Base-by-base conservation (phyloP, 2,113 vertebrate genomes). In the Grallaria varia region DNA sequence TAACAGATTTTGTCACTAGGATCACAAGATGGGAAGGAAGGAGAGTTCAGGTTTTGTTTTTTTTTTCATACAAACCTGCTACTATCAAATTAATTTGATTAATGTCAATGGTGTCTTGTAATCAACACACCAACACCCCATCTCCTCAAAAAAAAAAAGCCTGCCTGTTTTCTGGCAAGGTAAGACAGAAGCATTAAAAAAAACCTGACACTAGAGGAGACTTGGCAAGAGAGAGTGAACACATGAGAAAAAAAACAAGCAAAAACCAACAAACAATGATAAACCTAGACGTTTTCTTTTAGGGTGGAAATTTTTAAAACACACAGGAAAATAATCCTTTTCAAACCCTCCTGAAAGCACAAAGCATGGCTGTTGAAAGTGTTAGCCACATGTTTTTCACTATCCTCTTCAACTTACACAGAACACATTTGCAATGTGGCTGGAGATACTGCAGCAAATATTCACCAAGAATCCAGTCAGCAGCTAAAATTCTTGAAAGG, bases 131-230 rank as follows among this genome's bases (percentile, higher is more conserved):
- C 18, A 92, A 35, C 53, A 76, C 27, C 17, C 31, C 37, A 80
- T 14, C 15, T 16, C 50, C 68, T 91, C 76, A 77, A 84, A 95
- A 89, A 74, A 45, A 94, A 49, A 93, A 95, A 84, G 60, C 53
- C 39, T 89, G 52, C 33, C 47, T 55, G 22, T 63, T 78, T 81
- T 78, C 91, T 96, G 56, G 47, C 68, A 78, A 89, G 49, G 62
- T 79, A 85, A 94, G 74, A 82, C 0, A 71, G 81, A 93, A 62
- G 59, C 71, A 80, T 15, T 79, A 73, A n/a, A 71, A 87, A 47
- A 94, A 79, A 85, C 33, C 37, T 76, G 71, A 91, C 58, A 44
- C 16, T 49, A 44, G 67, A 83, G 17, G 67, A 64, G 56, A 12
- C 79, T 64, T 67, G 63, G 63, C 64, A 79, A 84, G 37, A 95